Evolutionary conservation across 2,113 vertebrate genomes (phyloP).

Genomic region (Anarrhichthys ocellatus): DNA sequence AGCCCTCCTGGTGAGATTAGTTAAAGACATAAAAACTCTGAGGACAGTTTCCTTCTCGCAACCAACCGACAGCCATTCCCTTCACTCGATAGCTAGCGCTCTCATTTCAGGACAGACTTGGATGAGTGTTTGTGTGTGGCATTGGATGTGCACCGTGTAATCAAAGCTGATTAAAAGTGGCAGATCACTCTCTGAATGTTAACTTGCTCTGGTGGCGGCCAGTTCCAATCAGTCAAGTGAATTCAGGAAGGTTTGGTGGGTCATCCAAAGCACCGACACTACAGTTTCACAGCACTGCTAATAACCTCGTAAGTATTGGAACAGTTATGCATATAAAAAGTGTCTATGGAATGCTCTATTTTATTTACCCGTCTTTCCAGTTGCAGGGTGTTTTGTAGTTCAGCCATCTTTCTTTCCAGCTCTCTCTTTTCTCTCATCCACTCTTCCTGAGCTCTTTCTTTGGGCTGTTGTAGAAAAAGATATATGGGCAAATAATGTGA

Average conservation of each 20-base stretch:
- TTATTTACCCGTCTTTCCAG: slow-evolving; percentile 84
- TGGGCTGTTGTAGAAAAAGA: slow-evolving; percentile 53
- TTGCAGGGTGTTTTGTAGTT: slow-evolving; percentile 85
- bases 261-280: background rate
- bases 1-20: slow-evolving; percentile 46
- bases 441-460: slow-evolving; percentile 59
- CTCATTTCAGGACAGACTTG: slow-evolving; percentile 38
- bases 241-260: background rate
- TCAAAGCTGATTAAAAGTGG: slow-evolving; percentile 45
- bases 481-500: background rate
- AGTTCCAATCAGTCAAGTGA: slow-evolving; percentile 25
- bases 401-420: slow-evolving; percentile 81
- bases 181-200: slow-evolving; percentile 40
- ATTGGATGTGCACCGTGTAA: slow-evolving; percentile 35
- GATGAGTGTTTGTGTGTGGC: slow-evolving; percentile 37
- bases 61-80: slow-evolving; percentile 11
- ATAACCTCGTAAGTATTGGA: background rate
- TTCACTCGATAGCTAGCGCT: slow-evolving; percentile 8
- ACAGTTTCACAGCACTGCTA: background rate
- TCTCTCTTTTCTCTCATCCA: slow-evolving; percentile 78
- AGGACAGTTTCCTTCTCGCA: slow-evolving; percentile 5
- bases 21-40: slow-evolving; percentile 34
- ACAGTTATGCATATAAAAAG: background rate
- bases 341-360: background rate
- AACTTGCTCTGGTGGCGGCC: slow-evolving; percentile 7